Conservation (phyloP, 2,888 invertebrate species). For the Aporophyla nigra region DNA sequence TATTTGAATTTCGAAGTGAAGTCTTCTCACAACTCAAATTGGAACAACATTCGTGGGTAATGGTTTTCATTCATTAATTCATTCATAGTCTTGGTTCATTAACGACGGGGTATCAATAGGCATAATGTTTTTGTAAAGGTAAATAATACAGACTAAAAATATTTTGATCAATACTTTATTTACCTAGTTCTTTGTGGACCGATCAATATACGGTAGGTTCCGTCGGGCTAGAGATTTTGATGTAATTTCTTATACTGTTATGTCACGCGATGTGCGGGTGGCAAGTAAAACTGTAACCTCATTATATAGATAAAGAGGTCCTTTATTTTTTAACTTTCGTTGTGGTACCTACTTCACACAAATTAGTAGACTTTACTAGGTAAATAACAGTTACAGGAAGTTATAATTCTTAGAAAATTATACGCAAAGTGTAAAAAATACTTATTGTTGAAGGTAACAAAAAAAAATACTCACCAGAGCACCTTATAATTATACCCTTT, state of each 20-base stretch:
- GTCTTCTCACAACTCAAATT: not conserved
- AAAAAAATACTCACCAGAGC: too few species aligned
- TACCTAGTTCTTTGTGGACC: conserved; percentile 2
- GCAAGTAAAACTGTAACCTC: not conserved
- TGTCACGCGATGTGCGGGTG: conserved; percentile 23
- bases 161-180: not conserved
- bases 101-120: not conserved
- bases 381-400: too few species aligned
- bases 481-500: too few species aligned
- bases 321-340: too few species aligned
- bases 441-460: too few species aligned
- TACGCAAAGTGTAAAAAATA: too few species aligned
- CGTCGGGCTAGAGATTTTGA: conserved; percentile 10
- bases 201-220: conserved; percentile 33
- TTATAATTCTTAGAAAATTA: too few species aligned
- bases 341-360: too few species aligned
- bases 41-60: not conserved
- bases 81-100: not conserved
- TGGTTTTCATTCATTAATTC: not conserved
- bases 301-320: too few species aligned
- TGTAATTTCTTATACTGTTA: conserved; percentile 30
- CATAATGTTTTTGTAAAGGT: not conserved
- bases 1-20: not conserved
- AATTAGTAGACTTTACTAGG: too few species aligned
- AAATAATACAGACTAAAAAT: not conserved